phyloP scores from a whole-genome alignment of 2,888 invertebrate genomes.

The Sphinx pinastri region DNA sequence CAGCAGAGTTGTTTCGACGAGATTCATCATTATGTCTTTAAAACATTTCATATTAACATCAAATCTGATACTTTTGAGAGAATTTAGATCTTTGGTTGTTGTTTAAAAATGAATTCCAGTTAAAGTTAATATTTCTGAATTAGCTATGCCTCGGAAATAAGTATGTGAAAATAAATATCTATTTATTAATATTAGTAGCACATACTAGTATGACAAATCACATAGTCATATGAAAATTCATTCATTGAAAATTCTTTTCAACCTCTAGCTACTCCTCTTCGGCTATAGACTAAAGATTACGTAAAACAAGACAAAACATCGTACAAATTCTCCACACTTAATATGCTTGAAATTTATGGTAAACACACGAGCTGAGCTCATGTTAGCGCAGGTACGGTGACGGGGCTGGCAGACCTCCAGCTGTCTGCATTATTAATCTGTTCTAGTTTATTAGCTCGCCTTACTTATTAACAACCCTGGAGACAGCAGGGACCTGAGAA shows the following conservation, averaged over 20 bases:
- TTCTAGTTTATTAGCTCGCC: not conserved
- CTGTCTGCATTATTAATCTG: slow-evolving; percentile 6
- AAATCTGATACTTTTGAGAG: not conserved
- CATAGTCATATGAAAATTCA: no score
- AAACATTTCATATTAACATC: not conserved
- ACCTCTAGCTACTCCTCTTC: no score
- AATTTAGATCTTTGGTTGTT: no score
- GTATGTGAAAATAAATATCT: no score
- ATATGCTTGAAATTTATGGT: not conserved
- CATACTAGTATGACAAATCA: no score
- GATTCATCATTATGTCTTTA: slow-evolving; percentile 1
- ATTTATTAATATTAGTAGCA: no score
- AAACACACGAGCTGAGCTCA: not conserved
- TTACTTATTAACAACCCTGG: not conserved
- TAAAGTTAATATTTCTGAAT: no score
- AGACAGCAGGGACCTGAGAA: not conserved
- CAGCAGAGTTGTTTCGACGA: slow-evolving; percentile 22
- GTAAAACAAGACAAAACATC: no score
- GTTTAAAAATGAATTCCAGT: no score
- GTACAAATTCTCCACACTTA: not conserved
- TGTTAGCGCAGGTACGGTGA: not conserved
- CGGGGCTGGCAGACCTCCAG: not conserved
- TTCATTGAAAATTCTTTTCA: no score
- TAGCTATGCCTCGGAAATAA: no score
- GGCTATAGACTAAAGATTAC: not conserved